phyloP scores from a whole-genome alignment of 2,113 vertebrate species.

The Dicerorhinus sumatrensis region DNA sequence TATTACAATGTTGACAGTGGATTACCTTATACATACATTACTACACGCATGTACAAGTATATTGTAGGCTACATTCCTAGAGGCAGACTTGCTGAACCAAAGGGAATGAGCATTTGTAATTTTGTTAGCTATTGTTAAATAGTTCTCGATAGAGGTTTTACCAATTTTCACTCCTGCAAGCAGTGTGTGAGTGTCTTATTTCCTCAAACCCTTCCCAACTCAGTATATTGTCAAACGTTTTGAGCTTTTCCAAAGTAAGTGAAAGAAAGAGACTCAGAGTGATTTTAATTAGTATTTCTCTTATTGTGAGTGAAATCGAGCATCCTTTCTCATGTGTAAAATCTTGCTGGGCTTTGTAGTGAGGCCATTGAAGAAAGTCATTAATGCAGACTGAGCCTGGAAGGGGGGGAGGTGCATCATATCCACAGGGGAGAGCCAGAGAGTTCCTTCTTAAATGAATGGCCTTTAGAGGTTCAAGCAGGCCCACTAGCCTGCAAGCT shows the following conservation, averaged over 20 bases:
- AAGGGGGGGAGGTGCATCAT: not conserved
- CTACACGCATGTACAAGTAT: not conserved
- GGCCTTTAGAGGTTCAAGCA: not conserved
- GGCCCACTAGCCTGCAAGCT: constrained; percentile 35
- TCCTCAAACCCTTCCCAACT: not conserved
- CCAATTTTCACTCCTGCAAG: not conserved
- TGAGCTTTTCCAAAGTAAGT: not conserved
- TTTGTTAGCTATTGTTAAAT: constrained; percentile 18
- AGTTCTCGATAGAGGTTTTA: constrained; percentile 21
- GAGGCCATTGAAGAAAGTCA: not conserved
- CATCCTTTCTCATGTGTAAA: not conserved
- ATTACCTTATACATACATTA: not conserved
- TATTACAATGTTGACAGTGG: not conserved
- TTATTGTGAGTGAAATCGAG: not conserved
- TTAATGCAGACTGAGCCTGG: not conserved
- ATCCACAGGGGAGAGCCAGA: not conserved
- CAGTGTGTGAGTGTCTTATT: not conserved
- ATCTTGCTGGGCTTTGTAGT: constrained; percentile 11
- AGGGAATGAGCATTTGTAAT: not conserved
- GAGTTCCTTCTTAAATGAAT: not conserved
- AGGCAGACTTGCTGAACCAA: not conserved
- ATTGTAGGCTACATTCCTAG: not conserved
- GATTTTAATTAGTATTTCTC: constrained; percentile 38
- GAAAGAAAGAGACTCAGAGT: constrained; percentile 35
- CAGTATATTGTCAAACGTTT: not conserved